phyloP scores from a whole-genome alignment of 2,888 invertebrate genomes.

The Lasius fuliginosus region DNA sequence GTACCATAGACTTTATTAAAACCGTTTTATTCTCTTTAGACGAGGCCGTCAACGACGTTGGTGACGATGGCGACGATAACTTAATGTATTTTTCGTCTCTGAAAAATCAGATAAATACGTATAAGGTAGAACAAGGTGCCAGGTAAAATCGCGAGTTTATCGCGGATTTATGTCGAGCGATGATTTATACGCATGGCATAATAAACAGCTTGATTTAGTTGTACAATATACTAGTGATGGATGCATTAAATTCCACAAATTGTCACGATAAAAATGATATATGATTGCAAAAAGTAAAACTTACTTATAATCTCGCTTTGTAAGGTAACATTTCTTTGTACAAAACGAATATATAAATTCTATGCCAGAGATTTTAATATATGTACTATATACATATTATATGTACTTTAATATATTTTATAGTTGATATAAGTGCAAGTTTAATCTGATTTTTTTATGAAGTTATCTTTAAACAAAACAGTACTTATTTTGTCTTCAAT shows the following conservation, averaged over 20 bases:
- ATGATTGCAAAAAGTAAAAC: constrained; percentile 44
- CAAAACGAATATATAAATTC: constrained; percentile 30
- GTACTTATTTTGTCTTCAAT: neutral
- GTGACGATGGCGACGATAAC: constrained; percentile 10
- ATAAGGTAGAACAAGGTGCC: constrained; percentile 12
- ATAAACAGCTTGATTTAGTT: constrained; percentile 50
- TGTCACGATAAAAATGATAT: constrained; percentile 52
- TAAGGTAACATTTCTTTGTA: neutral
- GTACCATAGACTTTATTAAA: constrained; percentile 72
- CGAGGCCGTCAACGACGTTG: constrained; percentile 17
- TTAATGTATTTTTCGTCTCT: constrained; percentile 45
- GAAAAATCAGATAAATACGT: constrained; percentile 42
- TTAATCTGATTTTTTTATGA: neutral
- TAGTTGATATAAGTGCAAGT: neutral
- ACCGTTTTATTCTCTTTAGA: constrained; percentile 67
- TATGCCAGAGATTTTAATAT: neutral
- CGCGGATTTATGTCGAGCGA: constrained; percentile 53
- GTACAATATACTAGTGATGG: constrained; percentile 41
- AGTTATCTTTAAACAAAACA: neutral
- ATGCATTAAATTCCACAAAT: constrained; percentile 47
- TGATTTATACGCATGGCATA: constrained; percentile 56
- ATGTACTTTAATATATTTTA: neutral
- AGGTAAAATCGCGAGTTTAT: constrained; percentile 48
- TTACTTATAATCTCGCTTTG: constrained; percentile 2
- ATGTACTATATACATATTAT: neutral